These are phyloP conservation scores for Malacoctenus gilli DNA, from an alignment of 2,797 vertebrate genomes.

Conservation along the genomic window DNA sequence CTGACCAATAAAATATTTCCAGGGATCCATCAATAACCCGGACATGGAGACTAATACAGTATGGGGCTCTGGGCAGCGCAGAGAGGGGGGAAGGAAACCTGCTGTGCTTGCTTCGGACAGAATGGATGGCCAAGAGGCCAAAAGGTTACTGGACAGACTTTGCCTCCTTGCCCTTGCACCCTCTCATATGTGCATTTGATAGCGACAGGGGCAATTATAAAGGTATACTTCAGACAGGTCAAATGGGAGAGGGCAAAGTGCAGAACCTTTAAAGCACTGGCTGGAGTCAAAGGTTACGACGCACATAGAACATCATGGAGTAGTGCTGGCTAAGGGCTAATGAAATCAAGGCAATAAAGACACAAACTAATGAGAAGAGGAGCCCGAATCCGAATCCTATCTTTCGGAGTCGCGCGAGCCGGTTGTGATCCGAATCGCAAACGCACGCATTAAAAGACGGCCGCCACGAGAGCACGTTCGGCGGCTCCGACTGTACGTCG, in stretches of 20 bases:
- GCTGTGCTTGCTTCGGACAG: slow-evolving; percentile 62
- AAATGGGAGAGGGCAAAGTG: slow-evolving; percentile 84
- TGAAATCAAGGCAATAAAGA: slow-evolving; percentile 66
- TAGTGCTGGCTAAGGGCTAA: slow-evolving; percentile 53
- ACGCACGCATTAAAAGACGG: slow-evolving; percentile 16
- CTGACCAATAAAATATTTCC: slow-evolving; percentile 84
- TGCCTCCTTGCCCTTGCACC: slow-evolving; percentile 61
- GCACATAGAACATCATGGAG: slow-evolving; percentile 66
- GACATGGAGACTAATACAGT: slow-evolving; percentile 84
- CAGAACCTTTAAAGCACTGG: slow-evolving; percentile 81
- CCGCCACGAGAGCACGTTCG: slow-evolving; percentile 5
- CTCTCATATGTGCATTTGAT: slow-evolving; percentile 83
- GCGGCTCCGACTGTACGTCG: slow-evolving; percentile 21
- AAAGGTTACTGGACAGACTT: slow-evolving; percentile 82
- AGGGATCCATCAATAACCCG: slow-evolving; percentile 79
- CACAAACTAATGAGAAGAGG: slow-evolving; percentile 42
- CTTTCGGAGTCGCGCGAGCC: slow-evolving; percentile 18
- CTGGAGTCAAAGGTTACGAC: slow-evolving; percentile 82
- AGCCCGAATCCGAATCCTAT: slow-evolving; percentile 5
- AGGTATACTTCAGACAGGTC: slow-evolving; percentile 84
- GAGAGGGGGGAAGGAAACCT: slow-evolving; percentile 58
- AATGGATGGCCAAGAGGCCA: slow-evolving; percentile 79
- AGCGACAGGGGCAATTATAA: slow-evolving; percentile 81
- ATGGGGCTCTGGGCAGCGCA: slow-evolving; percentile 71
- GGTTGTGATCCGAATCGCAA: slow-evolving; percentile 26